Evolutionary conservation across 2,888 invertebrate species (phyloP), one percentile per base, ranked within the genome.

Genomic region (Drosophila borborema): DNA sequence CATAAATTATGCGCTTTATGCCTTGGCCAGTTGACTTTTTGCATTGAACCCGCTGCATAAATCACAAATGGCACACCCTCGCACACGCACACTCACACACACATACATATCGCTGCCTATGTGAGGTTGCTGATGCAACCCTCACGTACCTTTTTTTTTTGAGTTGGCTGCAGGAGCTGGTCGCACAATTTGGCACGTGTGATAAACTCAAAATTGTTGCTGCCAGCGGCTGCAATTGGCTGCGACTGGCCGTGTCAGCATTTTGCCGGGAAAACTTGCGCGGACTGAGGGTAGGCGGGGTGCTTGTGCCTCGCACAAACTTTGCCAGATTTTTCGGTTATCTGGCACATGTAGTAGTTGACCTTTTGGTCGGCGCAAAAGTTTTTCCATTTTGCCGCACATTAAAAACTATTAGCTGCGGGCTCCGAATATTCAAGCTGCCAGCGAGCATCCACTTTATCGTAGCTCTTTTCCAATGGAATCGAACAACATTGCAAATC

Each of bases 121-220:
- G 62, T 18, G 28, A 48, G 51, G 53, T 41, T 61, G 68, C 70
- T 84, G 71, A 61, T 80, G 68, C 62, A 72, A 73, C 74, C 66
- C 81, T 73, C 86, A 86, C 86, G 86, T 86, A 89, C 5, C 28
- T 28, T 28, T 28, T 64, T 54, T 66, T 67, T 80, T 78, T 73
- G 64, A 62, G 56, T 62, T 62, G 54, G 78, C 84, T 72, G 69
- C 75, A 74, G 84, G 77, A 75, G 80, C 77, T 87, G 74, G 72
- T 71, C 87, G 69, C 89, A 83, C 87, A 89, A 85, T 89, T 85
- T 86, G 90, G 85, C 85, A 86, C 85, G 85, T 86, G 85, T 89
- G 85, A 86, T 86, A 86, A 86, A 89, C 90, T 86, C 84, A 75
- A 89, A 86, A 80, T 89, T 85, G 88, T 82, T 82, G 80, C 74